Conservation (phyloP, 2,888 invertebrate species). For the Lasioglossum zephyrum region DNA sequence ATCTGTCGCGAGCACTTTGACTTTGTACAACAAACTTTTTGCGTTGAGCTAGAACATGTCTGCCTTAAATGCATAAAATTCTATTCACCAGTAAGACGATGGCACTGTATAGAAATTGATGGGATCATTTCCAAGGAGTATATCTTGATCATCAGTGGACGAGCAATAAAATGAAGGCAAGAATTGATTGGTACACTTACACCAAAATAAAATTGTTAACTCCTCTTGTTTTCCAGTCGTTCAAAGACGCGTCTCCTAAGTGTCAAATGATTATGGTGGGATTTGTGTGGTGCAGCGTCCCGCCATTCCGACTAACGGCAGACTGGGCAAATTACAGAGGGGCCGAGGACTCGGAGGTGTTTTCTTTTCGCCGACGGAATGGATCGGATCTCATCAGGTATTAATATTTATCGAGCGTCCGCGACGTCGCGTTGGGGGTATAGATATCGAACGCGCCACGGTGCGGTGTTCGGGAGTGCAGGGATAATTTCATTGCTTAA, state of each 20-base stretch:
- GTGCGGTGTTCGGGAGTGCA: constrained; percentile 7
- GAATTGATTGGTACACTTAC: too few species aligned
- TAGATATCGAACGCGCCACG: constrained; percentile 32
- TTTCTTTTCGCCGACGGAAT: constrained; percentile 2
- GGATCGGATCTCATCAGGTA: neutral
- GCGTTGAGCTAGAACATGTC: too few species aligned
- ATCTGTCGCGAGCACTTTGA: neutral
- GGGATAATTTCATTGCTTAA: constrained; percentile 62
- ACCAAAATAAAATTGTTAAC: neutral
- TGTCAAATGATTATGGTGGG: neutral
- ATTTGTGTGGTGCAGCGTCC: neutral
- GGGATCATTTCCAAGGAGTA: too few species aligned
- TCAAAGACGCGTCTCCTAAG: neutral
- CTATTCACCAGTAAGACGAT: too few species aligned
- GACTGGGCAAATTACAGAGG: neutral
- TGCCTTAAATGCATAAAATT: too few species aligned
- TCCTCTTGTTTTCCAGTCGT: neutral
- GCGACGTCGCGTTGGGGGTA: constrained; percentile 34
- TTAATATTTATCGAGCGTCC: constrained; percentile 60
- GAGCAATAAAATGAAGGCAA: too few species aligned
- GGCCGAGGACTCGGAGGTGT: neutral
- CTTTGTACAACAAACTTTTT: too few species aligned
- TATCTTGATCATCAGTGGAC: too few species aligned
- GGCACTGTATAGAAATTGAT: too few species aligned
- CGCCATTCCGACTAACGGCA: neutral